These are phyloP conservation scores for Agrenia bidenticulata DNA, from an alignment of 2,888 invertebrate species.

Conservation along the genomic window DNA sequence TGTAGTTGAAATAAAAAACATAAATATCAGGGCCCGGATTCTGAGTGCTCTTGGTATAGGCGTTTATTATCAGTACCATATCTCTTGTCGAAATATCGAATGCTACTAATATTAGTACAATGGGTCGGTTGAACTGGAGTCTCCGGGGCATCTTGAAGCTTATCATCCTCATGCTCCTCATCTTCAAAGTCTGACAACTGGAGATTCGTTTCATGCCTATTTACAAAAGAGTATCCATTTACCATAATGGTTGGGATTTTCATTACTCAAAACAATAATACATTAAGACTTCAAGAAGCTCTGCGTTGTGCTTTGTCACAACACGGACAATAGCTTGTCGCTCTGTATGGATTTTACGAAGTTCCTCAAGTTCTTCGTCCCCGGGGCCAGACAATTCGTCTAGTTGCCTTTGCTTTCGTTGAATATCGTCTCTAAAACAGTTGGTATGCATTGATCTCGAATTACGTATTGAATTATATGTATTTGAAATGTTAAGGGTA, in stretches of 20 bases:
- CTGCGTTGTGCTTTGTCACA: slow-evolving; percentile 42
- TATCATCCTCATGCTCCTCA: too few species aligned
- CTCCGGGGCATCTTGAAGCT: too few species aligned
- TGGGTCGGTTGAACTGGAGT: too few species aligned
- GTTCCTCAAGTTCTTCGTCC: slow-evolving; percentile 32
- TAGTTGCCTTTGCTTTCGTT: slow-evolving; percentile 32
- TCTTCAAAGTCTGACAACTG: neutral
- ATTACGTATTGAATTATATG: neutral
- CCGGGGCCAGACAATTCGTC: slow-evolving; percentile 33
- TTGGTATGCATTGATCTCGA: neutral
- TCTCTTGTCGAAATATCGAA: too few species aligned
- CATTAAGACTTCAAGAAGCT: slow-evolving; percentile 28
- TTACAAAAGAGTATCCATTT: neutral
- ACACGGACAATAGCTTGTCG: slow-evolving; percentile 35
- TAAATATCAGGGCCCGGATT: too few species aligned
- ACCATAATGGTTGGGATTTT: neutral
- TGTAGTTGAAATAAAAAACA: too few species aligned
- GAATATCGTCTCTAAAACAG: slow-evolving; percentile 30
- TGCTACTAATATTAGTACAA: too few species aligned
- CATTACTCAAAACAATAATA: neutral
- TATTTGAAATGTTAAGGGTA: too few species aligned
- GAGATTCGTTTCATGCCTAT: slow-evolving; percentile 15
- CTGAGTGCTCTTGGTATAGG: too few species aligned
- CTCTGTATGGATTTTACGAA: slow-evolving; percentile 30
- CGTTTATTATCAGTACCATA: too few species aligned